Percentiles rank a stretch among this genome's conserved stretches.
phyloP scores from a whole-genome alignment of 2,797 vertebrate genomes.

The Morus bassanus region DNA sequence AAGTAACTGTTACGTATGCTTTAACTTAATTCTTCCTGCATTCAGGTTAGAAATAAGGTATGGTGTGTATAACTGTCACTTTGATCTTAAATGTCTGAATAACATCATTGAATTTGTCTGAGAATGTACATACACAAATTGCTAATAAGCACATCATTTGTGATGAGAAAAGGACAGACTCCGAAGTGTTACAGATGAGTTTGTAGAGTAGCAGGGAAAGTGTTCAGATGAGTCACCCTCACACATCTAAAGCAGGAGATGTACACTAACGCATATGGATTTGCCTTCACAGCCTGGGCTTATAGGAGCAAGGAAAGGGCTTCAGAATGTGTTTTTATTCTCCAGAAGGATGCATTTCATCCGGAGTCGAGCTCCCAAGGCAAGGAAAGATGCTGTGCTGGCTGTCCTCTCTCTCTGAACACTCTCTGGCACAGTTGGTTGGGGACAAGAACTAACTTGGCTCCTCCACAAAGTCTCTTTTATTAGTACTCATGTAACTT shows the following conservation, averaged over 20 bases:
- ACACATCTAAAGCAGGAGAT: background rate
- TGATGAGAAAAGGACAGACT: background rate
- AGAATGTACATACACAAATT: background rate
- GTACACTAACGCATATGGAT: background rate
- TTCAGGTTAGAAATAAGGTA: background rate
- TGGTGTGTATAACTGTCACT: background rate
- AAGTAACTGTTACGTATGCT: background rate
- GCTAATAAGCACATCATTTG: background rate
- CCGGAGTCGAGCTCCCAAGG: background rate
- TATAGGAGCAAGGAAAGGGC: background rate
- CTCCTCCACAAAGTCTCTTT: slow-evolving; percentile 67
- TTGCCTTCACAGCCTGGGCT: background rate
- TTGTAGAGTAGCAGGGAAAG: background rate
- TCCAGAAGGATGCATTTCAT: background rate
- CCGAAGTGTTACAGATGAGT: background rate
- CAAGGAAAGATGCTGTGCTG: slow-evolving; percentile 47
- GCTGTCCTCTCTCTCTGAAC: slow-evolving; percentile 10
- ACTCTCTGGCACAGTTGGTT: slow-evolving; percentile 33
- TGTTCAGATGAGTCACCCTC: background rate
- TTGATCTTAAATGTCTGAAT: background rate
- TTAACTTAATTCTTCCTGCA: background rate
- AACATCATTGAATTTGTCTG: background rate
- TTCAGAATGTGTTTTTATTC: background rate
- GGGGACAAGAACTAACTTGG: slow-evolving; percentile 57
- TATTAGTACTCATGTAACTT: slow-evolving; percentile 63